These are phyloP conservation scores for Temnothorax longispinosus DNA, from an alignment of 1,140 invertebrate species.

Conservation along the genomic window DNA sequence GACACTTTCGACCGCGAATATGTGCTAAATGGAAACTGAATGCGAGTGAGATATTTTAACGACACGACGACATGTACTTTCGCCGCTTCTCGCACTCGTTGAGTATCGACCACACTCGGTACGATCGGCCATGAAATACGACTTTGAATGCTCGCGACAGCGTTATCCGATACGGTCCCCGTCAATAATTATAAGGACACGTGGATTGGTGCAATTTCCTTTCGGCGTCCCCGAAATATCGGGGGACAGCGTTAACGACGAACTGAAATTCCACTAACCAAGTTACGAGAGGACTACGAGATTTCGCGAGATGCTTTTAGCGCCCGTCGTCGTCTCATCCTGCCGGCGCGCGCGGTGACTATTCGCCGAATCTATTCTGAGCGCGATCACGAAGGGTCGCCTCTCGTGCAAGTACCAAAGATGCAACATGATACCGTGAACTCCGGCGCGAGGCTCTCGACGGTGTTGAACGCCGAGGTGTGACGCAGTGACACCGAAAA, in stretches of 20 bases:
- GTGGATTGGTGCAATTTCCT: neutral
- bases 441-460: neutral
- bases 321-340: neutral
- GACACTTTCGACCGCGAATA: neutral
- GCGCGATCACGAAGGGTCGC: neutral
- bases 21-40: constrained; percentile 1
- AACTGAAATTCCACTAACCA: neutral
- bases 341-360: neutral
- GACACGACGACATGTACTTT: neutral
- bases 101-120: neutral
- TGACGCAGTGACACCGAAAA: constrained; percentile 37
- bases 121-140: neutral
- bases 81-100: neutral
- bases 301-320: constrained; percentile 15
- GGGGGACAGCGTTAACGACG: neutral
- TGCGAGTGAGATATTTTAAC: constrained; percentile 24
- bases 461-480: neutral
- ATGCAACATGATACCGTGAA: constrained; percentile 64
- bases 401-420: neutral
- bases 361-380: constrained; percentile 33
- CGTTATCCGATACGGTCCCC: neutral
- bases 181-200: neutral
- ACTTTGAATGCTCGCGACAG: neutral
- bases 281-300: neutral
- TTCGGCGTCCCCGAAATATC: neutral